Percentiles rank a stretch among this genome's conserved stretches.
Evolutionary conservation across 1,140 invertebrate genomes (phyloP).

Genomic region (Phymorhynchus buccinoides): DNA sequence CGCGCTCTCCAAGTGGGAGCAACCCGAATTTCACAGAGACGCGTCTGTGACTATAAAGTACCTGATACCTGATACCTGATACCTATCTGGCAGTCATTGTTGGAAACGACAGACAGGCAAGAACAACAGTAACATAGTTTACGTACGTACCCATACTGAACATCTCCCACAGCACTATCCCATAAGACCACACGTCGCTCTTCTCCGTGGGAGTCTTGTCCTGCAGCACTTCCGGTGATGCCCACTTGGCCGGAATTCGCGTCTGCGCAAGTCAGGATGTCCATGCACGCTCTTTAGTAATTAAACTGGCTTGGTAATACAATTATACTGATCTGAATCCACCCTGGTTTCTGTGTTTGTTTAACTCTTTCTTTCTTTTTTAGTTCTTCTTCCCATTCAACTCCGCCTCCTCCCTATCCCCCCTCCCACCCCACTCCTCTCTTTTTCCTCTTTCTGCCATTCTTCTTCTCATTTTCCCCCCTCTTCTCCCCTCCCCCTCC

Average conservation of each 20-base stretch:
- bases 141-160: slow-evolving; percentile 48
- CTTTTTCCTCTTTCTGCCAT: neutral
- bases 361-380: slow-evolving; percentile 12
- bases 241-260: slow-evolving; percentile 50
- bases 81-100: too few relatives aligned
- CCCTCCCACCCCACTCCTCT: neutral
- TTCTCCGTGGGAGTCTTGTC: slow-evolving; percentile 51
- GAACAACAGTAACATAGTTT: too few relatives aligned
- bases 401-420: slow-evolving; percentile 26
- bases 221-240: slow-evolving; percentile 50
- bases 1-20: too few relatives aligned
- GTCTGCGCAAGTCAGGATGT: neutral
- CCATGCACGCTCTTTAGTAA: too few relatives aligned
- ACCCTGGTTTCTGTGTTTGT: neutral
- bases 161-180: slow-evolving; percentile 64
- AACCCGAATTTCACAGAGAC: too few relatives aligned
- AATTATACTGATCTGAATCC: too few relatives aligned
- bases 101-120: too few relatives aligned
- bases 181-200: slow-evolving; percentile 67
- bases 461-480: too few relatives aligned
- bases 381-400: neutral
- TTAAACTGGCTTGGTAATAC: too few relatives aligned
- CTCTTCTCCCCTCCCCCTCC: too few relatives aligned
- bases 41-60: too few relatives aligned
- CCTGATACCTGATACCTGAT: too few relatives aligned